These are phyloP conservation scores for Brachirus orientalis DNA, from an alignment of 2,113 vertebrate species.

Conservation along the genomic window DNA sequence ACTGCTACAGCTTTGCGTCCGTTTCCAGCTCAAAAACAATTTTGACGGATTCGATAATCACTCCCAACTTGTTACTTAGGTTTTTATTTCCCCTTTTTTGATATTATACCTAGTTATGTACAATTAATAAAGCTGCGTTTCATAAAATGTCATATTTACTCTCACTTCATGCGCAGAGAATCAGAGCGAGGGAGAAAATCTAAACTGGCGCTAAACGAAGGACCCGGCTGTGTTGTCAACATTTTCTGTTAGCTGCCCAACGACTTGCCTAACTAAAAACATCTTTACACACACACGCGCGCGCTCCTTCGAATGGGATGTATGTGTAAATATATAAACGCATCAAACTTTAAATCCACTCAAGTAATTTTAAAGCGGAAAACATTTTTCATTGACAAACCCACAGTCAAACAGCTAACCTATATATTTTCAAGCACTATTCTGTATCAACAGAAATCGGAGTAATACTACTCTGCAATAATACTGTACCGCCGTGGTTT, in stretches of 20 bases:
- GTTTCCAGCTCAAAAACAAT: background rate
- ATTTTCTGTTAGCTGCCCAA: background rate
- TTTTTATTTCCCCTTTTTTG: fast-evolving
- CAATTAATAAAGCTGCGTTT: background rate
- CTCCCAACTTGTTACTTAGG: background rate
- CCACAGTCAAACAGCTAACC: too few relatives aligned
- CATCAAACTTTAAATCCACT: too few relatives aligned
- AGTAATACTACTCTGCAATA: too few relatives aligned
- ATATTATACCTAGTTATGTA: fast-evolving
- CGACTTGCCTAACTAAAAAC: slow-evolving; percentile 45
- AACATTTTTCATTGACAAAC: too few relatives aligned
- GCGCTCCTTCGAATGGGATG: too few relatives aligned
- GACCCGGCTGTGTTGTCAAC: slow-evolving; percentile 64
- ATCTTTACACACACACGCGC: background rate
- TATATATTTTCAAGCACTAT: too few relatives aligned
- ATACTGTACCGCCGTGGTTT: too few relatives aligned
- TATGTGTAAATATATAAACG: too few relatives aligned
- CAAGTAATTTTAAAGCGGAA: too few relatives aligned
- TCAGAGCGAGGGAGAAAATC: slow-evolving; percentile 20
- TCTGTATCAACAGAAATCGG: too few relatives aligned
- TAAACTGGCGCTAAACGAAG: slow-evolving; percentile 76
- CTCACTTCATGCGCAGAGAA: background rate
- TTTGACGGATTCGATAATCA: background rate
- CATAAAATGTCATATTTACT: fast-evolving
- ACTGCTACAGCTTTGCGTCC: background rate